phyloP scores from a whole-genome alignment of 2,888 invertebrate species.

The Limnephilus auricula region DNA sequence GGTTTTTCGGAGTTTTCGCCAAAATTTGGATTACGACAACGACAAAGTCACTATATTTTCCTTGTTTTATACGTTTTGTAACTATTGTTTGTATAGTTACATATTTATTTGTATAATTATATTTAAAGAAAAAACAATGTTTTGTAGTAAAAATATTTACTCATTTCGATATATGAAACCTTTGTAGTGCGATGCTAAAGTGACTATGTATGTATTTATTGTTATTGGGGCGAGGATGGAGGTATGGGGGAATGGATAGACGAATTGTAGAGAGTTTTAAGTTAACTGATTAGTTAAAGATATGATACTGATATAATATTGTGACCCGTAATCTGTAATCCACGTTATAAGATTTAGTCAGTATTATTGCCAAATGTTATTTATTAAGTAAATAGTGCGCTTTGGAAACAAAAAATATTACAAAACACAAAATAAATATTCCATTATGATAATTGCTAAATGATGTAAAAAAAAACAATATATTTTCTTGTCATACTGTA shows the following conservation, averaged over 20 bases:
- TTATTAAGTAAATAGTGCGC: constrained; percentile 30
- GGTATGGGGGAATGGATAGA: not conserved
- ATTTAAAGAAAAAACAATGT: constrained; percentile 26
- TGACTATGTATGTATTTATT: constrained; percentile 29
- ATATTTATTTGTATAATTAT: constrained; percentile 52
- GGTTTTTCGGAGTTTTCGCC: constrained; percentile 45
- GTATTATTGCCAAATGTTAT: constrained; percentile 34
- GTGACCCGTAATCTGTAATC: constrained; percentile 34
- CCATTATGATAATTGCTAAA: constrained; percentile 49
- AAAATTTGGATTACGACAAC: constrained; percentile 46
- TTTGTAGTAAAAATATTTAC: constrained; percentile 60
- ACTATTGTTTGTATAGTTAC: constrained; percentile 58
- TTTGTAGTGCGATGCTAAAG: constrained; percentile 49
- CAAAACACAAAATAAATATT: constrained; percentile 37
- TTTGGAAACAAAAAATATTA: constrained; percentile 20
- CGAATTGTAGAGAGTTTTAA: not conserved
- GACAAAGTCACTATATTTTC: constrained; percentile 58
- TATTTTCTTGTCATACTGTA: constrained; percentile 31
- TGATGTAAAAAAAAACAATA: constrained; percentile 29
- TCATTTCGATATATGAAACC: constrained; percentile 50
- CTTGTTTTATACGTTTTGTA: constrained; percentile 58
- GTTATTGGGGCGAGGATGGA: not conserved
- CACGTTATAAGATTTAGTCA: constrained; percentile 37
- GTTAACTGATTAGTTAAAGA: constrained; percentile 7
- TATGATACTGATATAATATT: constrained; percentile 23